These are phyloP conservation scores for Acromyrmex heyeri DNA, from an alignment of 1,140 invertebrate species.

Conservation along the genomic window DNA sequence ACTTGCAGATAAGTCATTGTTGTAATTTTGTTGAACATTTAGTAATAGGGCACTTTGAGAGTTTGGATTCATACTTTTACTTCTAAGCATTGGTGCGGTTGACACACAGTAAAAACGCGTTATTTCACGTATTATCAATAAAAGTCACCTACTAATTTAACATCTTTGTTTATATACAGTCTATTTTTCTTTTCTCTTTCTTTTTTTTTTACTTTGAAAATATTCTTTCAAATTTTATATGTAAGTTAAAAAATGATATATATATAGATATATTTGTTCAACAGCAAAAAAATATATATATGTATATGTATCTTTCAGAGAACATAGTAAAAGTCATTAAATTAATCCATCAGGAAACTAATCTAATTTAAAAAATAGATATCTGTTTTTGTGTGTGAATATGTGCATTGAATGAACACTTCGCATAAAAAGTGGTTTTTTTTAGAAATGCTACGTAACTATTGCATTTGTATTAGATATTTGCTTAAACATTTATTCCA, in stretches of 20 bases:
- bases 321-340: constrained; percentile 48
- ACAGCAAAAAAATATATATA: constrained; percentile 52
- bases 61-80: constrained; percentile 74
- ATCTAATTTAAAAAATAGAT: constrained; percentile 70
- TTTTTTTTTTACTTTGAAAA: constrained; percentile 46
- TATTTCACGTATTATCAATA: constrained; percentile 50
- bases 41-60: constrained; percentile 85
- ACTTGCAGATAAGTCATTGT: constrained; percentile 80
- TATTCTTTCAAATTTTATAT: constrained; percentile 36
- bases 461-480: constrained; percentile 48
- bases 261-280: constrained; percentile 27
- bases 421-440: constrained; percentile 60
- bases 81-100: constrained; percentile 72
- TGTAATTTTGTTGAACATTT: constrained; percentile 81
- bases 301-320: constrained; percentile 28
- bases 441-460: constrained; percentile 58
- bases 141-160: constrained; percentile 46
- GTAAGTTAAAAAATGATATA: constrained; percentile 55
- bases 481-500: constrained; percentile 73
- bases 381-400: constrained; percentile 58
- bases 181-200: constrained; percentile 23
- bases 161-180: constrained; percentile 63
- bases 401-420: constrained; percentile 69
- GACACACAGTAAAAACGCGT: constrained; percentile 68
- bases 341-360: constrained; percentile 65